Evolutionary conservation across 2,113 vertebrate species (phyloP).

Genomic region (Talpa occidentalis): DNA sequence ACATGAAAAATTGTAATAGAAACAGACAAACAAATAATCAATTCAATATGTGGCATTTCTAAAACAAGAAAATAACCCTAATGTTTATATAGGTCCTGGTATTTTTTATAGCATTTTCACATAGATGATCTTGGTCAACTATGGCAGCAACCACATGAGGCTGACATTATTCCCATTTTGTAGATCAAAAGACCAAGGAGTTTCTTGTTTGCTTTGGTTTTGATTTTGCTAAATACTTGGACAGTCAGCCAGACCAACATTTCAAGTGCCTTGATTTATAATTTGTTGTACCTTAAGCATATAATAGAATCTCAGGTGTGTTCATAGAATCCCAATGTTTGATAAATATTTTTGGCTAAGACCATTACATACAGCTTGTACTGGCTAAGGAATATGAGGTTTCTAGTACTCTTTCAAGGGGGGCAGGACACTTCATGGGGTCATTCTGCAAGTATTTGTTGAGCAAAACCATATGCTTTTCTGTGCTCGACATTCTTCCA

Average conservation of each 20-base stretch:
- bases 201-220: neutral
- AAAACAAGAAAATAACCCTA: constrained; percentile 65
- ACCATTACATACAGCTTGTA: neutral
- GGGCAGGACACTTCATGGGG: neutral
- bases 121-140: neutral
- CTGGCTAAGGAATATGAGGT: neutral
- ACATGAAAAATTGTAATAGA: constrained; percentile 63
- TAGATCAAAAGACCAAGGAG: neutral
- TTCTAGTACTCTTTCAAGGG: neutral
- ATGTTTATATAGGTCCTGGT: constrained; percentile 1
- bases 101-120: neutral
- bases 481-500: neutral
- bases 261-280: neutral
- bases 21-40: constrained; percentile 74
- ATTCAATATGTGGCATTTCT: constrained; percentile 50
- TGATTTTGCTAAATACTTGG: neutral
- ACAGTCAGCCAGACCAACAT: neutral
- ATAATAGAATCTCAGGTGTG: neutral
- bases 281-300: neutral
- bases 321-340: neutral
- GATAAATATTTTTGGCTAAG: constrained; percentile 50
- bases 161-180: neutral
- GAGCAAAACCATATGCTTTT: neutral
- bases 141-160: neutral
- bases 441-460: neutral